Evolutionary conservation across 2,113 vertebrate species (phyloP).

Genomic region (Promerops cafer): DNA sequence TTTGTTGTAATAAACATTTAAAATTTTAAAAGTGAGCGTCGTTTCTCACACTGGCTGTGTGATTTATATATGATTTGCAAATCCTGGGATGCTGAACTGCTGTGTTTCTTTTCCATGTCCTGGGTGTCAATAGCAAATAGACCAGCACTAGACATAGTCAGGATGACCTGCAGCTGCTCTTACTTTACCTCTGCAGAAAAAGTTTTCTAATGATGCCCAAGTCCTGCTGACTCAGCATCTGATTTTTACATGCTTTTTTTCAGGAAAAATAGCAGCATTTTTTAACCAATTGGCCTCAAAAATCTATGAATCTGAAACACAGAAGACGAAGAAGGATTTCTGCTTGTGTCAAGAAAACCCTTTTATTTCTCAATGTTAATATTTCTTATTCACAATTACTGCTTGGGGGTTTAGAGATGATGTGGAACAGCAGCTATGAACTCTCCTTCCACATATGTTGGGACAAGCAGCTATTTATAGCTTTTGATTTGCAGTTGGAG

Average conservation of each 20-base stretch:
- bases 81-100: neutral
- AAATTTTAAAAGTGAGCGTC: too few species aligned
- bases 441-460: neutral
- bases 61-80: neutral
- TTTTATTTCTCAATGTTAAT: neutral
- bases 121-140: neutral
- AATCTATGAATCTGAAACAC: neutral
- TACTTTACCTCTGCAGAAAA: neutral
- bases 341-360: neutral
- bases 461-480: neutral
- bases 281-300: neutral
- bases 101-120: neutral
- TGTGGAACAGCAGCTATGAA: neutral
- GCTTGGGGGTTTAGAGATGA: neutral
- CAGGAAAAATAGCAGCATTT: neutral
- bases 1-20: too few species aligned
- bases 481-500: neutral
- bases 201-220: neutral
- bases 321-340: neutral
- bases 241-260: neutral
- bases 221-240: neutral
- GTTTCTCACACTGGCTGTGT: neutral
- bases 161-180: neutral
- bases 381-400: neutral
- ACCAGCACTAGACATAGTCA: neutral